Conservation (phyloP, 2,113 vertebrate species). For the Leptosomus discolor region DNA sequence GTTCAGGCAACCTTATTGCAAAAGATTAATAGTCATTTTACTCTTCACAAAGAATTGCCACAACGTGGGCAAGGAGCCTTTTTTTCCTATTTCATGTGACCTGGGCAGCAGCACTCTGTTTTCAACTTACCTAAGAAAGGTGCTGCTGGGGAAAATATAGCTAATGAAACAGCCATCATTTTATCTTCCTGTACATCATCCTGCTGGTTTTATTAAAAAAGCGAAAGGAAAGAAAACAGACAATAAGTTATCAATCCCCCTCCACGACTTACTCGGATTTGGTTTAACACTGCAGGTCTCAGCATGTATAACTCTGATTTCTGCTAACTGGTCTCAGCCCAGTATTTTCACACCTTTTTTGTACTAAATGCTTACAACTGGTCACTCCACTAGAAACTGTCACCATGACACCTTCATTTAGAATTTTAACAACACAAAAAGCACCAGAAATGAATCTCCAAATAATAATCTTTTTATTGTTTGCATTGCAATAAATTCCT, state of each 20-base stretch:
- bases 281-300: slow-evolving; percentile 77
- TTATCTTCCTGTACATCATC: slow-evolving; percentile 37
- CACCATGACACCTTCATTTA: slow-evolving; percentile 78
- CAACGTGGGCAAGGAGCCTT: not conserved
- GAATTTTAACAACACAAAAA: slow-evolving; percentile 82
- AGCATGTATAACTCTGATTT: slow-evolving; percentile 83
- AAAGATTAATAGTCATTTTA: slow-evolving; percentile 1
- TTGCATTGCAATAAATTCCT: slow-evolving; percentile 67
- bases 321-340: slow-evolving; percentile 85
- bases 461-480: slow-evolving; percentile 51
- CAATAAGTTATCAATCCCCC: slow-evolving; percentile 73
- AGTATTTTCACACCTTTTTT: slow-evolving; percentile 84
- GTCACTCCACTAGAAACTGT: slow-evolving; percentile 76
- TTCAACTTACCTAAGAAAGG: not conserved
- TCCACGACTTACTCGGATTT: slow-evolving; percentile 77
- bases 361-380: slow-evolving; percentile 83
- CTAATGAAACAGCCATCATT: slow-evolving; percentile 37
- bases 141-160: not conserved
- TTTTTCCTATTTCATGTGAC: not conserved
- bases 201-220: not conserved
- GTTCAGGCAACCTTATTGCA: not conserved
- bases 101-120: not conserved
- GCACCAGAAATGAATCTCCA: slow-evolving; percentile 47
- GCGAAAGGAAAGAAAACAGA: not conserved
- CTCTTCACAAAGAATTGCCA: not conserved